Conservation (phyloP, 2,113 vertebrate genomes). For the Glaucomys volans region DNA sequence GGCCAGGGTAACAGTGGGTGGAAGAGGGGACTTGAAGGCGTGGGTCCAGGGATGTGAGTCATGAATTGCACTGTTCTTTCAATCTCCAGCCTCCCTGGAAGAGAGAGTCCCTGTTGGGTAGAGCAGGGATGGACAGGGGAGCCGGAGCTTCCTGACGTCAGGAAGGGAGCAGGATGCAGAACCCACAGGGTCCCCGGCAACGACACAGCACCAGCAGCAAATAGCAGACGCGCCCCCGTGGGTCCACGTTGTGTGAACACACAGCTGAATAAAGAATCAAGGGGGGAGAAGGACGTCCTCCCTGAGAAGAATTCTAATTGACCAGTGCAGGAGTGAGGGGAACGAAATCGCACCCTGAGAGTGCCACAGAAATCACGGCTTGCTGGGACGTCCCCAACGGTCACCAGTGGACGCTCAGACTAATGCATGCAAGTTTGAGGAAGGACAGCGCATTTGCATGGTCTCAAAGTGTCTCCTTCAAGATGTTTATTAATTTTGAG, state of each 20-base stretch:
- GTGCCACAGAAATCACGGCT: not conserved
- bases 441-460: too few relatives aligned
- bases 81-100: not conserved
- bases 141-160: rapidly evolving
- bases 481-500: not conserved
- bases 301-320: not conserved
- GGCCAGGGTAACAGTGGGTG: rapidly evolving
- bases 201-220: rapidly evolving
- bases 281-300: not conserved
- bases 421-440: rapidly evolving
- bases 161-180: not conserved
- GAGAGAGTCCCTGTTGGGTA: not conserved
- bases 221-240: rapidly evolving
- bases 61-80: not conserved
- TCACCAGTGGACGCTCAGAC: rapidly evolving
- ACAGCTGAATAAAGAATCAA: not conserved
- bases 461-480: not conserved
- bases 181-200: rapidly evolving
- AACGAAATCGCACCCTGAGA: rapidly evolving
- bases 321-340: not conserved
- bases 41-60: not conserved
- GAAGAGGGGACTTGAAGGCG: not conserved
- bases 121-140: rapidly evolving
- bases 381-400: not conserved
- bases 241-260: not conserved